Evolutionary conservation across 2,797 vertebrate species (phyloP), one percentile per base, ranked within the genome.

Genomic region (Ammospiza maritima): DNA sequence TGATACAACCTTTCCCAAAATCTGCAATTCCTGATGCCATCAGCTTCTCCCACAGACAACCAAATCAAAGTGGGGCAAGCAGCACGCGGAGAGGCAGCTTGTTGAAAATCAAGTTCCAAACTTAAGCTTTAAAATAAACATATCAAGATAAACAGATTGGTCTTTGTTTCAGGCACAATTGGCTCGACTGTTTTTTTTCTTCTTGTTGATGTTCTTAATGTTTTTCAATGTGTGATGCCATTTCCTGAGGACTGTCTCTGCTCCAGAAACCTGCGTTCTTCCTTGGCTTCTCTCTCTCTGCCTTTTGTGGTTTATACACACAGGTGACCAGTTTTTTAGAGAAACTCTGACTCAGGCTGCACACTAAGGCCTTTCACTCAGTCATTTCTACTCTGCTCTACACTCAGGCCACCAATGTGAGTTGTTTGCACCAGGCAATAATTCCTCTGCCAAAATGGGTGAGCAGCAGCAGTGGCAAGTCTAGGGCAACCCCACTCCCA

Each of bases 71-170:
- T 25, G 3, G 38, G 47, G 36, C 56, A 61, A 84, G 32, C 51
- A 42, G 26, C 17, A 85, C 30, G 2, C 15, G 15, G 11, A 61
- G 79, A 85, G 44, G 36, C 56, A 90, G 44, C 50, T 76, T 20
- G 2, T 50, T 78, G 74, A 91, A 85, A 90, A 88, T 4, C 0
- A 0, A 66, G 22, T 79, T 92, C 36, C 85, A 86, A 75, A 91
- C 19, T 38, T 50, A 61, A 74, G 67, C 83, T 86, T 77, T 84
- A 94, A 94, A 96, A 85, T 56, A 88, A 88, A 91, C 45, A 32
- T 21, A 92, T 60, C 88, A 90, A 88, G 88, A 93, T 81, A 85
- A 93, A 71, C 79, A 93, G 57, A 75, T 89, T 44, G 32, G 14
- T 78, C 81, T 89, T 90, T 86, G 67, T 84, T 91, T 70, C 56